Evolutionary conservation across 2,113 vertebrate genomes (phyloP), one percentile per base, ranked within the genome.

Genomic region (Cromileptes altivelis): DNA sequence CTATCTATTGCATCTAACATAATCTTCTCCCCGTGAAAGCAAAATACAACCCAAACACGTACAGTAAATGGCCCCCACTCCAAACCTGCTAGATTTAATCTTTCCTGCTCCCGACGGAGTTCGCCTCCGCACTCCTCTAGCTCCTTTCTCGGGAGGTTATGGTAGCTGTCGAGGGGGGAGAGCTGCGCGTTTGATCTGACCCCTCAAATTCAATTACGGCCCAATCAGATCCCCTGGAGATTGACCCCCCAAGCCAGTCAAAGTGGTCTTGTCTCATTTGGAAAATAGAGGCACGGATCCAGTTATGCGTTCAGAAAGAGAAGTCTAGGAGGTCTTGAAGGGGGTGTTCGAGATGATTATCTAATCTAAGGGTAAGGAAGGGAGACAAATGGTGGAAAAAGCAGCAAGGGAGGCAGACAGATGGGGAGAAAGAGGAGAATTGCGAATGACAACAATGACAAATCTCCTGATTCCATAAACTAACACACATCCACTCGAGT

Each of bases 151-250:
- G 1, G 70, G 81, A 84, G 86, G 86, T 89, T 92, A 89, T 75
- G 77, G 47, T 47, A 67, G 80, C 74, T 56, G 85, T 89, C 52
- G 65, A 61, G 42, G 67, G 61, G 70, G 64, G 45, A 57, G 78
- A 73, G 70, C 79, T 17, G 40, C 25, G 53, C 21, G 23, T 89
- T 91, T 93, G 90, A 93, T 93, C 80, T 85, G 81, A 93, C 87
- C 85, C 81, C 64, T 87, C 82, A 81, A 91, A 94, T 93, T 91
- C 87, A 94, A 94, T 94, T 89, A 92, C 49, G 49, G 81, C 57
- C 86, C 76, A 73, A 92, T 93, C 89, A 87, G 89, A 93, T 86
- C 72, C 82, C 80, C 73, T n/a, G 37, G 81, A 90, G 91, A 91
- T 68, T 88, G 88, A 90, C 82, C 90, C 71, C 88, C 40, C 18